Percentiles rank a stretch among this genome's conserved stretches.
phyloP scores from a whole-genome alignment of 2,888 invertebrate species.

The Cyclophora albipunctata region DNA sequence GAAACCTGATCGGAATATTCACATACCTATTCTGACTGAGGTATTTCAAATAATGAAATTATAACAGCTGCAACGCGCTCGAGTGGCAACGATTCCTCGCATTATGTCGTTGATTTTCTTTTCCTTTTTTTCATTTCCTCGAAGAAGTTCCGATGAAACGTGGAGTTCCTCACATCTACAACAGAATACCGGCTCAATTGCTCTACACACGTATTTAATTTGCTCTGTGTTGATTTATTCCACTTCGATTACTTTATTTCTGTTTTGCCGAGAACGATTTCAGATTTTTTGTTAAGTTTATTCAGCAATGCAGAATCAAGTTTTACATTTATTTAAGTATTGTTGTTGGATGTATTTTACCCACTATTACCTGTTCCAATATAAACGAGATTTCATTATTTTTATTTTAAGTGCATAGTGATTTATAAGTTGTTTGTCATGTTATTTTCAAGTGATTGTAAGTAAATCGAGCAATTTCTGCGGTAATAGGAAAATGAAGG shows the following conservation, averaged over 20 bases:
- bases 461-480: constrained; percentile 55
- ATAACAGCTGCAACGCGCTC: constrained; percentile 37
- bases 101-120: constrained; percentile 36
- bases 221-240: constrained; percentile 58
- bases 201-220: constrained; percentile 57
- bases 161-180: constrained; percentile 37
- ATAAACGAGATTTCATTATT: neutral
- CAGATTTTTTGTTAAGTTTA: too few species aligned
- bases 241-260: constrained; percentile 49
- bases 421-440: neutral
- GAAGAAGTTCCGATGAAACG: constrained; percentile 37
- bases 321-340: too few species aligned
- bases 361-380: too few species aligned
- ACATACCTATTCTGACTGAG: neutral
- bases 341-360: too few species aligned
- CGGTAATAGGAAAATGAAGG: constrained; percentile 70
- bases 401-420: neutral
- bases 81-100: constrained; percentile 26
- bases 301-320: too few species aligned
- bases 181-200: constrained; percentile 36
- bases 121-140: constrained; percentile 39
- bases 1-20: neutral
- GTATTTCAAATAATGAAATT: constrained; percentile 27
- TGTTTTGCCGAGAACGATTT: constrained; percentile 37
- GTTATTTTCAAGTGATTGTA: constrained; percentile 20